Evolutionary conservation across 2,888 invertebrate genomes (phyloP).

Genomic region (Empis livida): DNA sequence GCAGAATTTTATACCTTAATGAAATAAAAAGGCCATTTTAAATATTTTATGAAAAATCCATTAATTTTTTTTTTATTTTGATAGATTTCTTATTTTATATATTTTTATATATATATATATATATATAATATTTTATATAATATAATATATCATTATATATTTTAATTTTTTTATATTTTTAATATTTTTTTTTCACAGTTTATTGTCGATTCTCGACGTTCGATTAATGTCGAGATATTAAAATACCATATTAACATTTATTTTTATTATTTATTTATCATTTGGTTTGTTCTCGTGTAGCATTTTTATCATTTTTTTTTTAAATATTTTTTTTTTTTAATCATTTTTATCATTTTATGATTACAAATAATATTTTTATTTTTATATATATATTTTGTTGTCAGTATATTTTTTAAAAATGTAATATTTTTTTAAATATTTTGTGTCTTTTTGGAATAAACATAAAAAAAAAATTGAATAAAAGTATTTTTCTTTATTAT

Average conservation of each 20-base stretch:
- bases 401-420: not conserved
- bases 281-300: not conserved
- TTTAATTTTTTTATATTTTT: not conserved
- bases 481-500: too few species aligned
- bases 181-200: slow-evolving; percentile 34
- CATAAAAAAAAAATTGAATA: too few species aligned
- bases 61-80: not conserved
- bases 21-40: not conserved
- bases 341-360: too few species aligned
- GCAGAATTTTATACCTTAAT: too few species aligned
- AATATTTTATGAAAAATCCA: slow-evolving; percentile 2
- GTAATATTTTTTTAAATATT: not conserved
- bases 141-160: not conserved
- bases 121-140: not conserved
- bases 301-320: too few species aligned
- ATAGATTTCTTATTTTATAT: not conserved
- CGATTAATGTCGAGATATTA: slow-evolving; percentile 35
- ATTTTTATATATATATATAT: not conserved
- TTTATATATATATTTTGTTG: not conserved
- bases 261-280: not conserved
- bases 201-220: slow-evolving; percentile 38
- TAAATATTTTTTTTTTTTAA: too few species aligned
- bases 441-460: too few species aligned
- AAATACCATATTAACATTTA: slow-evolving; percentile 19
- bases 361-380: not conserved